Percentiles rank a stretch among this genome's conserved stretches.
phyloP scores from a whole-genome alignment of 2,113 vertebrate genomes.

The Anarhynchus alexandrinus region DNA sequence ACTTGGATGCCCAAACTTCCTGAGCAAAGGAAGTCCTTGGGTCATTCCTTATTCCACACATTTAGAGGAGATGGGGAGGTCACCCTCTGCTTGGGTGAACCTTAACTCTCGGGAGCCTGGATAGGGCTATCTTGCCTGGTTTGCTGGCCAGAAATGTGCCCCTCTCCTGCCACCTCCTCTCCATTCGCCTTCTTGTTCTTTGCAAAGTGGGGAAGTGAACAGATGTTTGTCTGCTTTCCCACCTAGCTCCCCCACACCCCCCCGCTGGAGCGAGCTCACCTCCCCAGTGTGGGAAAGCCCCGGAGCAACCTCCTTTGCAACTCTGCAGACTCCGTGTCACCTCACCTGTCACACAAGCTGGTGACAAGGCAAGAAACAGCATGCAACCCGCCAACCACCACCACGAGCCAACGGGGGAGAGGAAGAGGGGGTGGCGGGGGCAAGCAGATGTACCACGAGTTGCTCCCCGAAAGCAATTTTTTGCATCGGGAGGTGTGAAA shows the following conservation, averaged over 20 bases:
- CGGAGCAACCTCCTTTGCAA: conserved; percentile 37
- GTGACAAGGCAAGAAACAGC: conserved; percentile 25
- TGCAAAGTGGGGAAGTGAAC: conserved; percentile 1
- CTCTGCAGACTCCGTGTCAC: conserved; percentile 8
- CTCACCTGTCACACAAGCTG: conserved; percentile 67
- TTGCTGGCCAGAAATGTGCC: background rate
- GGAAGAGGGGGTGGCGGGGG: background rate
- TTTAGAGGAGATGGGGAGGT: background rate
- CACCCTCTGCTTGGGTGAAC: background rate
- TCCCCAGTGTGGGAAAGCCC: conserved; percentile 47
- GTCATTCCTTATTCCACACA: background rate
- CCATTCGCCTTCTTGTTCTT: background rate
- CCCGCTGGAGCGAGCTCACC: conserved; percentile 3
- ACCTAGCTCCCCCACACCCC: background rate
- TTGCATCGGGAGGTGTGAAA: conserved; percentile 24
- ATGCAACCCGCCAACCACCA: background rate
- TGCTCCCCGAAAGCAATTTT: conserved; percentile 13
- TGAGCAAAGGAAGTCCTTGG: background rate
- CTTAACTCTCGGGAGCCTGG: background rate
- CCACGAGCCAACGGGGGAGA: background rate
- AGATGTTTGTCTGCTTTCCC: conserved; percentile 56
- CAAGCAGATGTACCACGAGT: conserved; percentile 6
- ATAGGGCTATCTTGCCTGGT: background rate
- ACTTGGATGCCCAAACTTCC: background rate
- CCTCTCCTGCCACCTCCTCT: background rate